Conservation (phyloP, 2,888 invertebrate species). For the Disparrhopalites patrizii region DNA sequence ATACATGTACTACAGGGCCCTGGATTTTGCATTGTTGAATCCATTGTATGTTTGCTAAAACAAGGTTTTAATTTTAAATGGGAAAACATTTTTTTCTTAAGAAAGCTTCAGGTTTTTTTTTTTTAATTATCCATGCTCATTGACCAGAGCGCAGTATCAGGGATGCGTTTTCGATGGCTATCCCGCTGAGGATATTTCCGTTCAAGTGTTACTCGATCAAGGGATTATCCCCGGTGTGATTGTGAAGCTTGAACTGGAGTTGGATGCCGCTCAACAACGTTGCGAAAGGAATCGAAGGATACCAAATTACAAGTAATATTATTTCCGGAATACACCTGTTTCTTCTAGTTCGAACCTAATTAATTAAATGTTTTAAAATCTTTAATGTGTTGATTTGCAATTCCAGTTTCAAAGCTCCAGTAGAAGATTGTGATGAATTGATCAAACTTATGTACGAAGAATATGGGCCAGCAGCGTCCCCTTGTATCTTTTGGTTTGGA, state of each 20-base stretch:
- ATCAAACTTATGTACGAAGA: neutral
- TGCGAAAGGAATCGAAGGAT: slow-evolving; percentile 26
- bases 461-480: slow-evolving; percentile 1
- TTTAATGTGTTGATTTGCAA: neutral
- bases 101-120: neutral
- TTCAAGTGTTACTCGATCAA: slow-evolving; percentile 39
- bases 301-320: slow-evolving; percentile 21
- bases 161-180: slow-evolving; percentile 45
- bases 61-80: neutral
- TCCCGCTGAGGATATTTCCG: slow-evolving; percentile 33
- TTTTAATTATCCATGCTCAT: neutral
- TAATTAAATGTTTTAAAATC: neutral
- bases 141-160: slow-evolving; percentile 37
- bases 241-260: slow-evolving; percentile 34
- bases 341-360: neutral
- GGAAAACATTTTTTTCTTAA: neutral
- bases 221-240: slow-evolving; percentile 39
- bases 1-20: slow-evolving; percentile 36
- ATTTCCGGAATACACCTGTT: neutral
- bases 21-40: slow-evolving; percentile 37
- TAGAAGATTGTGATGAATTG: slow-evolving; percentile 19
- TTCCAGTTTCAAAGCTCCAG: slow-evolving; percentile 10
- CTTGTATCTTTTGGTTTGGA: slow-evolving; percentile 24
- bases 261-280: slow-evolving; percentile 23
- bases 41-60: slow-evolving; percentile 37